Conservation (phyloP, 2,113 vertebrate species). For the Nycticorax nycticorax region DNA sequence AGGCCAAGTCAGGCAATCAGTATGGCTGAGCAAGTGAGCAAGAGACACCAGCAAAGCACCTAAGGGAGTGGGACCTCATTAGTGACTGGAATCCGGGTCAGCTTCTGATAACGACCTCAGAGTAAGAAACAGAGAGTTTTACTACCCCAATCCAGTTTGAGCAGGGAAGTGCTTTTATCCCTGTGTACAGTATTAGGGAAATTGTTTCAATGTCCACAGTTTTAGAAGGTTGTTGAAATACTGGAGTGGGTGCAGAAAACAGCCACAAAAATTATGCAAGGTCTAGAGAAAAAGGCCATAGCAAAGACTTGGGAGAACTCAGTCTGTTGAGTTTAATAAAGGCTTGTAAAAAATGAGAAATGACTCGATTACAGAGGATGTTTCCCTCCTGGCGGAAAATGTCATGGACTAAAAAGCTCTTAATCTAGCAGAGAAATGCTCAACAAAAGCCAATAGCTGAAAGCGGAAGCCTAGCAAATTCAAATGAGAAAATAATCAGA, state of each 20-base stretch:
- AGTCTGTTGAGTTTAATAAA: neutral
- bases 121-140: neutral
- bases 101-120: neutral
- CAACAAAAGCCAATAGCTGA: neutral
- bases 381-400: neutral
- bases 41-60: neutral
- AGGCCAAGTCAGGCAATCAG: neutral
- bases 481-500: constrained; percentile 4
- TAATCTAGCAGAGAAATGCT: neutral
- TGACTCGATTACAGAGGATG: neutral
- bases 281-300: neutral
- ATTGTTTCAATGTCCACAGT: neutral
- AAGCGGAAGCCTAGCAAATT: neutral
- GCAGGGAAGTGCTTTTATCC: neutral
- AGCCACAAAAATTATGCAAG: neutral
- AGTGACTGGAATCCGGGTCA: neutral
- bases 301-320: neutral
- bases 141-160: neutral
- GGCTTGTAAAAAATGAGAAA: neutral
- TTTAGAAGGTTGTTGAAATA: constrained; percentile 16
- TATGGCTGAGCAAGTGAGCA: neutral
- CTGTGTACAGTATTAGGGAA: neutral
- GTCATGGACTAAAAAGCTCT: neutral
- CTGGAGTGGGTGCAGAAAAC: neutral
- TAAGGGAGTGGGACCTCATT: neutral